Evolutionary conservation across 1,140 invertebrate genomes (phyloP), one percentile per base, ranked within the genome.

Genomic region (Drosophila ercepeae): DNA sequence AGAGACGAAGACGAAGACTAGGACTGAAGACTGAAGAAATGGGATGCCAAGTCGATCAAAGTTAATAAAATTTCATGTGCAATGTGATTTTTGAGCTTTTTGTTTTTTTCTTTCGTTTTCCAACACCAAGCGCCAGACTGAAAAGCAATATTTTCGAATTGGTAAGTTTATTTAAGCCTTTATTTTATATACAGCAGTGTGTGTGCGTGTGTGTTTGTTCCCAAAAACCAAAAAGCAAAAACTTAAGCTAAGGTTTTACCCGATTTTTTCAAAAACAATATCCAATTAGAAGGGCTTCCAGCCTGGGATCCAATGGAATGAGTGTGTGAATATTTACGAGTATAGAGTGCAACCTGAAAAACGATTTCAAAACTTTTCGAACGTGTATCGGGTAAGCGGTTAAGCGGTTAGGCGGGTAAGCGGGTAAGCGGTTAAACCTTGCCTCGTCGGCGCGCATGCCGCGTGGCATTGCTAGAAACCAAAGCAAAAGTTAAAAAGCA

Each of bases 401-500:
- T 52, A 49, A 49, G 55, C 58, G 27, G 44, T 64, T 69, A 46
- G 32, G 65, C 57, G 25, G 45, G 59, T 69, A 55, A 71, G 51
- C 76, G 60, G 71, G 60, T 68, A 49, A 68, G 58, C 61, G 19
- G 70, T 52, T 84, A 69, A 81, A 76, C 79, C 34, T 58, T 76
- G 70, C 72, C 46, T 32, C 61, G 76, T 42, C 84, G 75, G 57
- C 75, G 79, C 45, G 79, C 75, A 76, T 70, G 76, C 63, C 81
- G 76, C 76, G 72, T 86, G 63, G 59, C 81, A 86, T 86, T 86
- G 69, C 81, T 86, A 88, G 65, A 83, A 83, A 64, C 51, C 79
- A 67, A 82, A 78, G 73, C 77, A 64, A 82, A 58, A 61, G 53
- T 78, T 74, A 74, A 29, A 76, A 61, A 41, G 36, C 36, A 5